Conservation (phyloP, 2,113 vertebrate species). For the Cichladusa arquata region DNA sequence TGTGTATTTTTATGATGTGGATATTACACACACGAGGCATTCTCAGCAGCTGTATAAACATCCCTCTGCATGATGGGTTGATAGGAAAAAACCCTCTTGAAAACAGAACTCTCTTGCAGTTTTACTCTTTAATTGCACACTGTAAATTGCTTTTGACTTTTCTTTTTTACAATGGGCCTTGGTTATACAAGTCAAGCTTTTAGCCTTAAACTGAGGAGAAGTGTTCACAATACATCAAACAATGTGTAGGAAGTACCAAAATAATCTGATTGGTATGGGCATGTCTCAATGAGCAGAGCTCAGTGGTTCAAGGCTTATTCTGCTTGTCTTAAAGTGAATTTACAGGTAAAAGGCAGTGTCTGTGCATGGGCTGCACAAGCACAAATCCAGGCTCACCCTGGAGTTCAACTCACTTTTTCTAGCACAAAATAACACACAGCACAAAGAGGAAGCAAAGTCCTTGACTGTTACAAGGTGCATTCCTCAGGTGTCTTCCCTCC, state of each 20-base stretch:
- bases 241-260: not conserved
- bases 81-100: not conserved
- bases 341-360: not conserved
- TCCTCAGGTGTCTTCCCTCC: not conserved
- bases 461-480: not conserved
- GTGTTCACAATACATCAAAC: not conserved
- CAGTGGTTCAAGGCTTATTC: not conserved
- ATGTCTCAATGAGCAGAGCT: not conserved
- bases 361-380: not conserved
- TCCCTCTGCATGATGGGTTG: not conserved
- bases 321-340: not conserved
- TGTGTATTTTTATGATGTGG: not conserved
- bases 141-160: not conserved
- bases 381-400: not conserved
- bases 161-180: not conserved
- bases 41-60: not conserved
- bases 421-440: not conserved
- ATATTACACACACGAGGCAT: not conserved
- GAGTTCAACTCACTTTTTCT: not conserved
- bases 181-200: not conserved
- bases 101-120: not conserved
- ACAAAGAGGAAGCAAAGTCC: not conserved
- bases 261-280: not conserved
- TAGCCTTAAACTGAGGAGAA: not conserved
- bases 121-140: not conserved